Percentiles rank a stretch among this genome's conserved stretches.
Evolutionary conservation across 1,140 invertebrate genomes (phyloP).

Genomic region (Steinernema feltiae): DNA sequence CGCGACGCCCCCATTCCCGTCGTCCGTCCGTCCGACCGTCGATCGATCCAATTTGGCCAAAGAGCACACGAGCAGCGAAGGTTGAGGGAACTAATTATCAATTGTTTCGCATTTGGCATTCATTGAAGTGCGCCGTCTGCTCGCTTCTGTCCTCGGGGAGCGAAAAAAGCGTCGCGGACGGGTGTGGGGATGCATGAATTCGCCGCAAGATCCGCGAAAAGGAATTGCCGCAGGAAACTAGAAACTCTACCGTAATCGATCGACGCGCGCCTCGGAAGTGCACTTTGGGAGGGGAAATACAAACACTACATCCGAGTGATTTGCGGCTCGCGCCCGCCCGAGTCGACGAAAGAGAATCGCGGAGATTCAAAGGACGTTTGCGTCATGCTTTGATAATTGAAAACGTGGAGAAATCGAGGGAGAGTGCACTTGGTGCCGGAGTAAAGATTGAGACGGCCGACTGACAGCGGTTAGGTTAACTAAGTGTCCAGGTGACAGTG

Average conservation of each 20-base stretch:
- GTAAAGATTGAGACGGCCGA: not conserved
- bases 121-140: conserved; percentile 8
- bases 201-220: too few relatives aligned
- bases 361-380: not conserved
- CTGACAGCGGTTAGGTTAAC: too few relatives aligned
- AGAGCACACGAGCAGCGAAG: not conserved
- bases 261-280: too few relatives aligned
- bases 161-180: not conserved
- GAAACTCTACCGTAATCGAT: not conserved
- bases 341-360: not conserved
- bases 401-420: not conserved
- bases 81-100: conserved; percentile 2
- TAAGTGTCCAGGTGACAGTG: too few relatives aligned
- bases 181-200: not conserved
- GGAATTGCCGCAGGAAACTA: too few relatives aligned
- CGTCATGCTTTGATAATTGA: not conserved
- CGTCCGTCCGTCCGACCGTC: not conserved
- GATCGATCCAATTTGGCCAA: conserved; percentile 13
- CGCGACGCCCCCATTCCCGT: not conserved
- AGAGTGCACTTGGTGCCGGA: not conserved
- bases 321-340: not conserved
- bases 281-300: not conserved
- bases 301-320: not conserved
- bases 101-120: conserved; percentile 14
- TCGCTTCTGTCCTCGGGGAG: not conserved